Evolutionary conservation across 1,140 invertebrate genomes (phyloP).

Genomic region (Calliphora vicina): DNA sequence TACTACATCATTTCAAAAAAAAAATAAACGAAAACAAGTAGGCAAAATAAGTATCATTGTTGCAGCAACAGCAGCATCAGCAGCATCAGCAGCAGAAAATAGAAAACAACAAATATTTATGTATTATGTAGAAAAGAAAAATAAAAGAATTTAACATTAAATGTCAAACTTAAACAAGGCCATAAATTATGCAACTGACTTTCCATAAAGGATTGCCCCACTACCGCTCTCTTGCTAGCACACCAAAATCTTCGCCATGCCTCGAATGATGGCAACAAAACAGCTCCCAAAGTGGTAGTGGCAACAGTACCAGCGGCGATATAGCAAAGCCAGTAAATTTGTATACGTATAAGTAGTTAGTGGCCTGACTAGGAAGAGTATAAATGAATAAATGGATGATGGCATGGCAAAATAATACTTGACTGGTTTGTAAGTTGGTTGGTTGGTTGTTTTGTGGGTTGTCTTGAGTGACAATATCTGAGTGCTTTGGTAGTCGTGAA

Average conservation of each 20-base stretch:
- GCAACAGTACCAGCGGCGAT: not conserved
- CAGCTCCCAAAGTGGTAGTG: too few species aligned
- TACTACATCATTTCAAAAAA: too few species aligned
- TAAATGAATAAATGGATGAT: not conserved
- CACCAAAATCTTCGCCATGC: not conserved
- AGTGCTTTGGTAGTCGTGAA: not conserved
- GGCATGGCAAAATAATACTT: not conserved
- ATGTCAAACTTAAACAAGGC: conserved; percentile 11
- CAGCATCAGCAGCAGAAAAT: too few species aligned
- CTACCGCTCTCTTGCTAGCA: too few species aligned
- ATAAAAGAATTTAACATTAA: not conserved
- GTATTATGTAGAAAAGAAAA: not conserved
- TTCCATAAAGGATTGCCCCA: not conserved
- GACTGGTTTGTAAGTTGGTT: not conserved
- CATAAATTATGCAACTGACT: not conserved
- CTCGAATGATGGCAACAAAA: not conserved
- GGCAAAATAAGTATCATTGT: too few species aligned
- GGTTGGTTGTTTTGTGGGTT: not conserved
- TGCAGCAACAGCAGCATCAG: too few species aligned
- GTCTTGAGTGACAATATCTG: not conserved
- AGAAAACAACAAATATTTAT: not conserved
- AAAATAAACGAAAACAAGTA: too few species aligned
- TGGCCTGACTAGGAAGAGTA: too few species aligned
- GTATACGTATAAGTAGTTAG: too few species aligned
- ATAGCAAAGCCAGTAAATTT: not conserved